Base-by-base conservation (phyloP, 2,797 vertebrate species). In the Alcedo quadribrachys region DNA sequence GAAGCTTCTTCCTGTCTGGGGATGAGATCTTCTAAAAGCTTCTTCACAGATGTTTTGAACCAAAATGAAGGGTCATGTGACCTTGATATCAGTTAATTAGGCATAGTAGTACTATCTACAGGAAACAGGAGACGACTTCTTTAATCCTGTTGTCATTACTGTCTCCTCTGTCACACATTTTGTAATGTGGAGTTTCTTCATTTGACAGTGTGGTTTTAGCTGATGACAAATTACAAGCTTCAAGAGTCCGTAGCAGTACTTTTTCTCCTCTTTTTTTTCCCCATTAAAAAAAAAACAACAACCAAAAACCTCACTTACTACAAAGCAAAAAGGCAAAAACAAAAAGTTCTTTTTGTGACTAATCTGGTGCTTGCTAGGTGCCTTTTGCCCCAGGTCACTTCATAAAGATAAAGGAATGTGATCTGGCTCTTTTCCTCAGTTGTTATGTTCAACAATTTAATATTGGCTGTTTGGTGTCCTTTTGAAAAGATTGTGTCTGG, bases 11-110 rank as follows among this genome's bases (percentile, higher is more conserved):
- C 37, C 37, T 79, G 32, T 43, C 30, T 88, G 54, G 35, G 27
- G 20, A 57, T 77, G 69, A 80, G 54, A 66, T 71, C 71, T 84
- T 79, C 25, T 90, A 55, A 90, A 85, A 88, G 30, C 33, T 88
- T 79, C 60, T 96, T 85, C 54, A 48, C 69, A 90, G 62, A 63
- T 79, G 30, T 85, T 92, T 81, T 87, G 50, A 92, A 78, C 50
- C 21, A 32, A 74, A n/a, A 81, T 0, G 4, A 89, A 73, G 70
- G 46, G 43, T 90, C 60, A 62, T 77, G 70, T 91, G 89, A 86
- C 25, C 30, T 27, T 58, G 45, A 48, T 63, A 79, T 85, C 65
- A 91, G 46, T 84, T 87, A 76, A 89, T 92, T 87, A 87, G 69
- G 40, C 1, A 0, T 0, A 2, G 70, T 40, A 43, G n/a, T 80